phyloP scores from a whole-genome alignment of 2,888 invertebrate genomes.

The Rhingia campestris region DNA sequence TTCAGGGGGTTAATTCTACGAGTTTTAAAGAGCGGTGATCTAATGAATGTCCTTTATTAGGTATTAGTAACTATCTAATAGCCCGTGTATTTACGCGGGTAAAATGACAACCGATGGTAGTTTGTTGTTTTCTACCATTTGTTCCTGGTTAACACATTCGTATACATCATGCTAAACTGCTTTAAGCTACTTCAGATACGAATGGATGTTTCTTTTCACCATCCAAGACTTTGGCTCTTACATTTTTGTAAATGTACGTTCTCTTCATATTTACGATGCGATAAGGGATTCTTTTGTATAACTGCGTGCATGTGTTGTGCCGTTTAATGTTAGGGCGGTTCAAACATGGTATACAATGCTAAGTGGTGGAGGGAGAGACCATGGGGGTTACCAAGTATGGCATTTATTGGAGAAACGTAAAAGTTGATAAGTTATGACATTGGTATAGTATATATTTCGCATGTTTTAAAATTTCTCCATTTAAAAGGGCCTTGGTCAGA shows the following conservation, averaged over 20 bases:
- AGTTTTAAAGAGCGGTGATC: too few species aligned
- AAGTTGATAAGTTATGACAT: neutral
- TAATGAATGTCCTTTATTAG: too few species aligned
- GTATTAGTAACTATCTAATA: too few species aligned
- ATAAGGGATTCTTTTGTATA: conserved; percentile 6
- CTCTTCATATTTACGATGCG: conserved; percentile 2
- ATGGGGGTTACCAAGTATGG: neutral
- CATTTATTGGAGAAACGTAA: neutral
- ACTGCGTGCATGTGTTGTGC: neutral
- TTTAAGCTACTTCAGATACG: conserved; percentile 54
- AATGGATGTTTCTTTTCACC: conserved; percentile 55
- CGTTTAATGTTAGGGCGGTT: neutral
- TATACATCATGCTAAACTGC: conserved; percentile 42
- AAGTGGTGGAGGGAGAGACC: too few species aligned
- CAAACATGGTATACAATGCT: conserved; percentile 3
- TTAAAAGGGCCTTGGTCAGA: too few species aligned
- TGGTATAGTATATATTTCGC: neutral
- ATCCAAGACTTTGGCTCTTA: conserved; percentile 47
- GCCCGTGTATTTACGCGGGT: too few species aligned
- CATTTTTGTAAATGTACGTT: conserved; percentile 22
- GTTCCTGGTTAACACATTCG: conserved; percentile 13
- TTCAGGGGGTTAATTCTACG: too few species aligned
- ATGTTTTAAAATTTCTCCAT: neutral
- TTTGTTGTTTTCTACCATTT: conserved; percentile 5
- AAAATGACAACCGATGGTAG: neutral